Percentiles rank a stretch among this genome's conserved stretches.
These are phyloP conservation scores for Lucinisca nassula DNA, from an alignment of 2,888 invertebrate species.

Conservation along the genomic window DNA sequence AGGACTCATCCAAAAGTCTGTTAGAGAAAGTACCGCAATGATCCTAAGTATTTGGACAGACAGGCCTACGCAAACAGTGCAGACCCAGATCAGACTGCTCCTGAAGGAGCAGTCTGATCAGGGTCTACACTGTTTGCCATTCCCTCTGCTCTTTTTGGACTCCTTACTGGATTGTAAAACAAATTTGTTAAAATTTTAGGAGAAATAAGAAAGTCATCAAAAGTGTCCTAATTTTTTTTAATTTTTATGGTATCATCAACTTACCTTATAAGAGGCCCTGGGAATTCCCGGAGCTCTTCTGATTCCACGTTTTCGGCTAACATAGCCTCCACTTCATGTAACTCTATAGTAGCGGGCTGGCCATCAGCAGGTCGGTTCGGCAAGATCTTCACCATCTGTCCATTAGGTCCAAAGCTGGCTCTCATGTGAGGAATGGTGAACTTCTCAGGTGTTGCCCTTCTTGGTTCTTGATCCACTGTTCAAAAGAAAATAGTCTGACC, in stretches of 20 bases:
- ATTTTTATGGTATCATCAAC: neutral
- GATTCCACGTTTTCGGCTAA: constrained; percentile 77
- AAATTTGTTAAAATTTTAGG: too few species aligned
- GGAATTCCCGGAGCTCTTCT: constrained; percentile 91
- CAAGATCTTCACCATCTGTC: constrained; percentile 93
- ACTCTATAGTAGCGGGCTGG: constrained; percentile 93
- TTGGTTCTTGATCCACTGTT: constrained; percentile 73
- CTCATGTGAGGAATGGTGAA: constrained; percentile 94
- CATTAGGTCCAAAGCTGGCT: constrained; percentile 88
- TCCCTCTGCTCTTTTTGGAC: too few species aligned
- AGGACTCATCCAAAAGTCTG: too few species aligned
- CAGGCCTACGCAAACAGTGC: too few species aligned
- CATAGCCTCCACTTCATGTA: constrained; percentile 90
- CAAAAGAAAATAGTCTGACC: neutral
- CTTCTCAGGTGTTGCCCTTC: constrained; percentile 94
- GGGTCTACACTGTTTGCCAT: too few species aligned
- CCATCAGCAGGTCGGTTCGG: constrained; percentile 94
- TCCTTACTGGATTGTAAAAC: too few species aligned
- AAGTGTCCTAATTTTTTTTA: too few species aligned
- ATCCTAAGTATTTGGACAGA: too few species aligned
- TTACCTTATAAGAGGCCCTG: constrained; percentile 94
- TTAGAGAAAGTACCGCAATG: too few species aligned
- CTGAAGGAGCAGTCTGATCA: too few species aligned
- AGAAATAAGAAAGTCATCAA: too few species aligned
- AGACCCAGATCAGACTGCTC: too few species aligned